A percentile compares a stretch with the other conserved stretches of the same genome.
These are phyloP conservation scores for Corydoras maculifer DNA, from an alignment of 2,113 vertebrate genomes.

Conservation along the genomic window DNA sequence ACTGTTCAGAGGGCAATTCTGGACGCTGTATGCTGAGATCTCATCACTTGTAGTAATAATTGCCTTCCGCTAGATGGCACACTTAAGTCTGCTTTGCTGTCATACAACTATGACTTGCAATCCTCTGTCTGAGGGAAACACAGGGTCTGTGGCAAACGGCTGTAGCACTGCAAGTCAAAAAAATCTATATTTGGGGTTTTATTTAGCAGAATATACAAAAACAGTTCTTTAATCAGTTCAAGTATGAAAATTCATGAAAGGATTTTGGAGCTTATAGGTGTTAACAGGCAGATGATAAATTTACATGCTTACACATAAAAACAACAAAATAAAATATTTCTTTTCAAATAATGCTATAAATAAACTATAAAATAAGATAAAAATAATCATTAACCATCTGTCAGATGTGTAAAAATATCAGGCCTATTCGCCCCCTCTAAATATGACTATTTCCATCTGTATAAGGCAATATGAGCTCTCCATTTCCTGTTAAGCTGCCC, in stretches of 20 bases:
- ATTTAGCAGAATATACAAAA: too few species aligned
- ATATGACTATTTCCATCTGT: constrained; percentile 37
- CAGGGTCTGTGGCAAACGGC: not conserved
- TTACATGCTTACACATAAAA: too few species aligned
- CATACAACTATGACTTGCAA: not conserved
- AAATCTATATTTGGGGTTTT: too few species aligned
- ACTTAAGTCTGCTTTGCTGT: constrained; percentile 3
- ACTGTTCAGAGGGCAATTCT: too few species aligned
- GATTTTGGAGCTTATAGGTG: too few species aligned
- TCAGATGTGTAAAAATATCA: not conserved
- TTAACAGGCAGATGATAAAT: too few species aligned
- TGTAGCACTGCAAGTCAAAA: too few species aligned
- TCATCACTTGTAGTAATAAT: not conserved
- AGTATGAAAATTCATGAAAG: too few species aligned
- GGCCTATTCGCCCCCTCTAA: not conserved
- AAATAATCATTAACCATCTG: constrained; percentile 1
- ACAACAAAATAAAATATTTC: too few species aligned
- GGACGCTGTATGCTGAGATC: not conserved
- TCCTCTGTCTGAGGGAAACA: not conserved
- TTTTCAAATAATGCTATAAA: too few species aligned
- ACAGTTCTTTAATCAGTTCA: too few species aligned
- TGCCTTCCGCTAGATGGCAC: constrained; percentile 12
- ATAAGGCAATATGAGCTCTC: constrained; percentile 32
- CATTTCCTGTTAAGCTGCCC: constrained; percentile 42
- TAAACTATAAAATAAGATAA: not conserved